Conservation (phyloP, 1,140 invertebrate species). For the Diachasma alloeum region DNA sequence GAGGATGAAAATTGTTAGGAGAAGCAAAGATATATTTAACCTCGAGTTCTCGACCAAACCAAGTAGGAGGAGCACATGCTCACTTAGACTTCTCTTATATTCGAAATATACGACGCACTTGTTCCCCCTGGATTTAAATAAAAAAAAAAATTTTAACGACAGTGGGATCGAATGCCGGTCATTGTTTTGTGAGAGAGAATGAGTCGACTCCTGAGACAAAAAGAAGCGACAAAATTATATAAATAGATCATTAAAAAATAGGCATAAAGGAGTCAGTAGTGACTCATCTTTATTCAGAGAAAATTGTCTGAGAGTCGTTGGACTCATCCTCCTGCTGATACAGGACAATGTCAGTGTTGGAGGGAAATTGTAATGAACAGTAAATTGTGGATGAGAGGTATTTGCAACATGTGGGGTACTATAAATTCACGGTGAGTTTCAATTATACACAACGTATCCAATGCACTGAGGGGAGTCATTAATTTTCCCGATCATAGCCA, state of each 20-base stretch:
- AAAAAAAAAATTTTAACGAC: conserved; percentile 42
- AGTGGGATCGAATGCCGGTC: conserved; percentile 43
- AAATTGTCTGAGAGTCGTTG: neutral
- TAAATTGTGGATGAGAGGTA: neutral
- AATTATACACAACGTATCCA: neutral
- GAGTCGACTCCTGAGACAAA: conserved; percentile 1
- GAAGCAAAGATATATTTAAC: conserved; percentile 5
- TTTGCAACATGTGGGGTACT: neutral
- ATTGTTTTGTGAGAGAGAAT: conserved; percentile 44
- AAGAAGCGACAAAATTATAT: neutral
- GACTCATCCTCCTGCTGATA: too few species aligned
- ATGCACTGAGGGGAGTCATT: neutral
- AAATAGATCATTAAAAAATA: conserved; percentile 5
- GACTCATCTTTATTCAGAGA: neutral
- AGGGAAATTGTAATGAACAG: neutral
- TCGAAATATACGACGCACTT: conserved; percentile 38
- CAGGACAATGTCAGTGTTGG: neutral
- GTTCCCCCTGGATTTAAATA: conserved; percentile 56
- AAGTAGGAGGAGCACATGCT: conserved; percentile 8
- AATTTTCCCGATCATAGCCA: neutral
- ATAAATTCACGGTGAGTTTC: neutral
- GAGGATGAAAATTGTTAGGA: neutral
- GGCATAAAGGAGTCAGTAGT: neutral
- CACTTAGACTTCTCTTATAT: conserved; percentile 4
- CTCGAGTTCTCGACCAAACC: conserved; percentile 4